Base-by-base conservation (phyloP, 2,113 vertebrate species). In the Pterocles gutturalis region DNA sequence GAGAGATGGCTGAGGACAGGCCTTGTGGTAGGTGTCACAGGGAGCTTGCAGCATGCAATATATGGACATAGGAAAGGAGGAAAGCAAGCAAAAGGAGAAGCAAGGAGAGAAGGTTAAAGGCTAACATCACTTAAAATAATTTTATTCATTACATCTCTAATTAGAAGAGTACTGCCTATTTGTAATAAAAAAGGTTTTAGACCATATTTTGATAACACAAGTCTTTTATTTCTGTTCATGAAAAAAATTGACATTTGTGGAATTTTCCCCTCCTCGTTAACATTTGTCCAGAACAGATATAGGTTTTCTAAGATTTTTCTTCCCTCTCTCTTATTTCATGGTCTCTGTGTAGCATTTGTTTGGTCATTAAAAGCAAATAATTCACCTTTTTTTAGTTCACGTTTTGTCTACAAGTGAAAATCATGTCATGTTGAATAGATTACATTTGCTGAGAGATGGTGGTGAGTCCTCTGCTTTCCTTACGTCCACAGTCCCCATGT, bases 181-280 rank as follows among this genome's bases (percentile, higher is more conserved):
- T 67, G 41, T 84, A 46, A 78, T 53, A 41, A 65, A 60, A 70
- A 83, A 55, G 5, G 10, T 4, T 10, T 71, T 86, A 4, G 8
- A 33, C 80, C 45, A 12, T 58, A 45, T 93, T 88, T 80, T 76
- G 48, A 25, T 60, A 72, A 72, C 19, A 66, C 16, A 11, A 45
- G 29, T 75, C 11, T 66, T 78, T 54, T 90, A 80, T 71, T 93
- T 87, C 45, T 79, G 16, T 84, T 83, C 29, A 18, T 75, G 5
- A n/a, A 89, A 93, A 93, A 87, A 89, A 82, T 69, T 83, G 57
- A 45, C 21, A 41, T 85, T 72, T 85, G 57, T 49, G 20, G 66
- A 85, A 41, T 92, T 93, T 90, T 79, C 34, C 29, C 33, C 5
- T 72, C 38, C 33, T 21, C 60, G 18, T n/a, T 90, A 85, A 36